Conservation (phyloP, 2,113 vertebrate genomes). For the Anas platyrhynchos region DNA sequence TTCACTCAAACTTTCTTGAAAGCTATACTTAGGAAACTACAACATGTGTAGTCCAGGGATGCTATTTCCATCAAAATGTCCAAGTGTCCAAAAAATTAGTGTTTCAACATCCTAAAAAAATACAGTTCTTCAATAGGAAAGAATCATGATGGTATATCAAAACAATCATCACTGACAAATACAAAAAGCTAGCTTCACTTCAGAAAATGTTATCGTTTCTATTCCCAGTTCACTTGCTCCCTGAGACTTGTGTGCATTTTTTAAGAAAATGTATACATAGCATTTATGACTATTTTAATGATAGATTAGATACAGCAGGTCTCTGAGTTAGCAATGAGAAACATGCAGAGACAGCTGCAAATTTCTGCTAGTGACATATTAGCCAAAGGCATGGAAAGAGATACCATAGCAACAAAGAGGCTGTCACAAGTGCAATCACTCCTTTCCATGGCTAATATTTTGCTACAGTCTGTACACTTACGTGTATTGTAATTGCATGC, state of each 20-base stretch:
- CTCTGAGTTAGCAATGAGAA: constrained; percentile 28
- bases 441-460: constrained; percentile 29
- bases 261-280: background rate
- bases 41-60: background rate
- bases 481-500: background rate
- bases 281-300: background rate
- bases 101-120: background rate
- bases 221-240: background rate
- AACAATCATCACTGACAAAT: background rate
- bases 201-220: background rate
- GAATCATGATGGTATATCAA: background rate
- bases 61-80: background rate
- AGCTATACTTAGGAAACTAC: background rate
- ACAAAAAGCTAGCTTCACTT: background rate
- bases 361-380: constrained; percentile 44
- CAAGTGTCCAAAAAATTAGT: background rate
- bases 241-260: background rate
- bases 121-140: background rate
- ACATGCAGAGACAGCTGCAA: constrained; percentile 44
- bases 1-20: background rate
- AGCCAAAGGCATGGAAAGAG: constrained; percentile 43
- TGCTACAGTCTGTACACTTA: constrained; percentile 4
- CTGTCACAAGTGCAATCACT: constrained; percentile 38
- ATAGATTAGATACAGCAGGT: background rate
- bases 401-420: constrained; percentile 40